phyloP scores from a whole-genome alignment of 2,888 invertebrate species.

The Serripes groenlandicus region DNA sequence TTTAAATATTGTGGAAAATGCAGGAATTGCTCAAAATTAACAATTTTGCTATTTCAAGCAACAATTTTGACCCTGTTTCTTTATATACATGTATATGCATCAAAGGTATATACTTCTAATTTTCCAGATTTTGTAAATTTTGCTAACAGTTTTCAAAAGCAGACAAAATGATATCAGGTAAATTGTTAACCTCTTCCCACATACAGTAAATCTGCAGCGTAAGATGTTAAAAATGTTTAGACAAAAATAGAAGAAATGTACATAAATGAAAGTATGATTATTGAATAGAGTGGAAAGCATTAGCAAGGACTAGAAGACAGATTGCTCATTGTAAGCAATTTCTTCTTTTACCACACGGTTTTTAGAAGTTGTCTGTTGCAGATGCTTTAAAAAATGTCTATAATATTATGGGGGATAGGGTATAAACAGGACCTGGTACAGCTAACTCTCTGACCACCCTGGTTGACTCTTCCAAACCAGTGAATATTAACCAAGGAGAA shows the following conservation, averaged over 20 bases:
- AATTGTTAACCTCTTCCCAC: background rate
- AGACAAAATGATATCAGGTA: too few relatives aligned
- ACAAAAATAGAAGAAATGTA: background rate
- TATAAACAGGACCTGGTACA: too few relatives aligned
- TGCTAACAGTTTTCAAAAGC: too few relatives aligned
- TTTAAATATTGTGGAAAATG: background rate
- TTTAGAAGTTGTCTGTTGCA: background rate
- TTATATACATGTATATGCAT: background rate
- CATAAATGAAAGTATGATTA: too few relatives aligned
- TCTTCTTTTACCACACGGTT: constrained; percentile 1
- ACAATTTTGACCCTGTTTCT: background rate
- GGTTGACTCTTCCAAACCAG: too few relatives aligned
- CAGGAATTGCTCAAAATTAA: background rate
- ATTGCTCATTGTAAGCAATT: background rate
- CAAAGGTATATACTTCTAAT: too few relatives aligned
- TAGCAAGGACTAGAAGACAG: too few relatives aligned
- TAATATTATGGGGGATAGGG: too few relatives aligned
- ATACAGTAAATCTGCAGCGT: background rate
- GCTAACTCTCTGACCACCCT: too few relatives aligned
- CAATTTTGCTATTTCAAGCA: background rate
- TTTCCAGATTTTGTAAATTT: too few relatives aligned
- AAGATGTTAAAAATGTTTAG: background rate
- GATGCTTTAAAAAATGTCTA: background rate
- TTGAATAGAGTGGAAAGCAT: background rate
- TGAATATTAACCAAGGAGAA: too few relatives aligned